phyloP scores from a whole-genome alignment of 2,113 vertebrate genomes.

The Rhinolophus sinicus region DNA sequence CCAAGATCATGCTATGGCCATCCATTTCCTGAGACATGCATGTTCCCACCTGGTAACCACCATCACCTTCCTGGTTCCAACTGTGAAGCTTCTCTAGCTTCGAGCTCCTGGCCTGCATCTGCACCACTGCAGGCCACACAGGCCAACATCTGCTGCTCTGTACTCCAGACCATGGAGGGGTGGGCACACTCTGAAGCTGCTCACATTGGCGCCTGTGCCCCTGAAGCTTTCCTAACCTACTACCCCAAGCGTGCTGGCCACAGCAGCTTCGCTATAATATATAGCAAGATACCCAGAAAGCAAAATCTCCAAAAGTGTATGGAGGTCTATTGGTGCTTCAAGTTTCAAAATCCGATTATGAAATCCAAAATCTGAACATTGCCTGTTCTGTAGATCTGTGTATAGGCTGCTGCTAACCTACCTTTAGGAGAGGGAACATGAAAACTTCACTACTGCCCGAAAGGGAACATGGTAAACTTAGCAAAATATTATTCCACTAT shows the following conservation, averaged over 20 bases:
- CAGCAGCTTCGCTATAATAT: neutral
- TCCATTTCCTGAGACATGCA: constrained; percentile 13
- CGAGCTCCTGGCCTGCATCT: neutral
- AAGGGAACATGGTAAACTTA: neutral
- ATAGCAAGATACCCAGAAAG: neutral
- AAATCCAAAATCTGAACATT: neutral
- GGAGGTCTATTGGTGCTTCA: neutral
- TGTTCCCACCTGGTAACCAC: neutral
- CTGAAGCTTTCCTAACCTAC: neutral
- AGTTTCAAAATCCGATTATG: neutral
- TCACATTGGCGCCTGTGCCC: neutral
- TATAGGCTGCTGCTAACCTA: neutral
- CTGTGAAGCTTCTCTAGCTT: neutral
- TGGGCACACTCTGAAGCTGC: neutral
- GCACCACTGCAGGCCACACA: neutral
- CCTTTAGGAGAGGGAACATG: neutral
- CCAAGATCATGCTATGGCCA: neutral
- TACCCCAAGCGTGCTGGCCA: neutral
- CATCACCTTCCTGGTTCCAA: neutral
- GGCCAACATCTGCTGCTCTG: neutral
- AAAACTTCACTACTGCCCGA: neutral
- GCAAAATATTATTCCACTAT: neutral
- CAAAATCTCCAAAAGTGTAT: neutral
- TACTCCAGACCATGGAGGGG: neutral
- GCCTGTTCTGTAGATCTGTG: neutral